Evolutionary conservation across 2,113 vertebrate species (phyloP).

Genomic region (Pelecanus crispus): DNA sequence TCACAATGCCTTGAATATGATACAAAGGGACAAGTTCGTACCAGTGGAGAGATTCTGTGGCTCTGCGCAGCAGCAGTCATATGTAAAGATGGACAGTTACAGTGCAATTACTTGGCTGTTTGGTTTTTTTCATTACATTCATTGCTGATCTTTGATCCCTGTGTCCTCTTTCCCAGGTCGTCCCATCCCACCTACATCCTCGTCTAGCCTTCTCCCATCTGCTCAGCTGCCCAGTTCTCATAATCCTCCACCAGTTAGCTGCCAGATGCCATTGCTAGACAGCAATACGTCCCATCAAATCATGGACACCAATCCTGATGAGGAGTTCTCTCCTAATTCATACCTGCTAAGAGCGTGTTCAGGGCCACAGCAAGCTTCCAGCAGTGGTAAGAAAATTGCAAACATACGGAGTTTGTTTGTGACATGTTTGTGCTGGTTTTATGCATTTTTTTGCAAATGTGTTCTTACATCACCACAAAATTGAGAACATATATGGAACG

Average conservation of each 20-base stretch:
- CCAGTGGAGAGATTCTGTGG: not conserved
- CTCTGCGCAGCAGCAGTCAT: not conserved
- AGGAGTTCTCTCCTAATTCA: conserved; percentile 89
- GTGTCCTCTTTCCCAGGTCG: conserved; percentile 91
- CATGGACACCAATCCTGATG: conserved; percentile 96
- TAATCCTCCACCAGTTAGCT: conserved; percentile 90
- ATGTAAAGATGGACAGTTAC: not conserved
- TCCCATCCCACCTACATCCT: conserved; percentile 96
- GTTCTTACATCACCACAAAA: conserved; percentile 14
- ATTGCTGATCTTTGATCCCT: conserved; percentile 79
- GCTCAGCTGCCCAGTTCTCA: conserved; percentile 90
- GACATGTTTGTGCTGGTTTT: conserved; percentile 25
- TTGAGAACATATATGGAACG: not conserved
- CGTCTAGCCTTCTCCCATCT: conserved; percentile 95
- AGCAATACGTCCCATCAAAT: conserved; percentile 97
- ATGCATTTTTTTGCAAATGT: not conserved
- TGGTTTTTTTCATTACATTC: conserved; percentile 61
- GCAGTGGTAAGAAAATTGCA: conserved; percentile 87
- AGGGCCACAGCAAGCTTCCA: conserved; percentile 82
- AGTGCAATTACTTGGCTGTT: conserved; percentile 26
- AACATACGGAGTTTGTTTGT: conserved; percentile 57
- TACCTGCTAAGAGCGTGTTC: conserved; percentile 91
- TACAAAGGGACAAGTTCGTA: not conserved
- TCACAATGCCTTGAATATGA: not conserved
- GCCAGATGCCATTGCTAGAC: conserved; percentile 99